Evolutionary conservation across 2,888 invertebrate genomes (phyloP).

Genomic region (Nemapogon koenigi): DNA sequence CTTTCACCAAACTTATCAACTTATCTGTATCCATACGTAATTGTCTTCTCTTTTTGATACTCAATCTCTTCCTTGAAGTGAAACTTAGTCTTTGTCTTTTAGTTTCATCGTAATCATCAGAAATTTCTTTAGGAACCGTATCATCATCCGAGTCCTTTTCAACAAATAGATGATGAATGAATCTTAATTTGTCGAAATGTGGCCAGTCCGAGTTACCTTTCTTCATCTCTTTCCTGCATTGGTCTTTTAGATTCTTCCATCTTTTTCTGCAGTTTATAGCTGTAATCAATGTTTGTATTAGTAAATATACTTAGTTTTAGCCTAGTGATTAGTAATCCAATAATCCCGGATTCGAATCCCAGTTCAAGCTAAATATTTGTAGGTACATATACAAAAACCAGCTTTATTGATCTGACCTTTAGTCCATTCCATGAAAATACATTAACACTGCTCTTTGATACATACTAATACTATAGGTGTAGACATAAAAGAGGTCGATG

Average conservation of each 20-base stretch:
- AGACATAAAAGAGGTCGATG: too few relatives aligned
- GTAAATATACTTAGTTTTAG: too few relatives aligned
- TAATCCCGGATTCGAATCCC: too few relatives aligned
- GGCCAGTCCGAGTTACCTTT: slow-evolving; percentile 54
- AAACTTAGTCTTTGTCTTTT: slow-evolving; percentile 35
- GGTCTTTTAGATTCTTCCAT: slow-evolving; percentile 60
- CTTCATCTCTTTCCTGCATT: slow-evolving; percentile 57
- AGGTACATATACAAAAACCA: too few relatives aligned
- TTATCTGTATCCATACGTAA: slow-evolving; percentile 53
- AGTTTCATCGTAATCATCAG: slow-evolving; percentile 21
- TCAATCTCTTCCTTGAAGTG: slow-evolving; percentile 48
- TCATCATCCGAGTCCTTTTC: slow-evolving; percentile 52
- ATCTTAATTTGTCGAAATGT: slow-evolving; percentile 44
- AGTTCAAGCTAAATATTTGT: too few relatives aligned
- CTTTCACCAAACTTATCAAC: slow-evolving; percentile 42
- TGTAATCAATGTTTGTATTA: slow-evolving; percentile 29
- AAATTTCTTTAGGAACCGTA: slow-evolving; percentile 30
- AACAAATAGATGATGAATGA: slow-evolving; percentile 51
- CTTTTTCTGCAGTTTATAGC: slow-evolving; percentile 51
- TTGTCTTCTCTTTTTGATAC: slow-evolving; percentile 48
- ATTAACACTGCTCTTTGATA: too few relatives aligned
- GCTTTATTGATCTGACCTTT: too few relatives aligned
- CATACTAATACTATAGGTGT: too few relatives aligned
- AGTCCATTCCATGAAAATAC: too few relatives aligned
- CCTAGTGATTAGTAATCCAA: too few relatives aligned